These are phyloP conservation scores for Rallus limicola DNA, from an alignment of 2,113 vertebrate species.

Conservation along the genomic window DNA sequence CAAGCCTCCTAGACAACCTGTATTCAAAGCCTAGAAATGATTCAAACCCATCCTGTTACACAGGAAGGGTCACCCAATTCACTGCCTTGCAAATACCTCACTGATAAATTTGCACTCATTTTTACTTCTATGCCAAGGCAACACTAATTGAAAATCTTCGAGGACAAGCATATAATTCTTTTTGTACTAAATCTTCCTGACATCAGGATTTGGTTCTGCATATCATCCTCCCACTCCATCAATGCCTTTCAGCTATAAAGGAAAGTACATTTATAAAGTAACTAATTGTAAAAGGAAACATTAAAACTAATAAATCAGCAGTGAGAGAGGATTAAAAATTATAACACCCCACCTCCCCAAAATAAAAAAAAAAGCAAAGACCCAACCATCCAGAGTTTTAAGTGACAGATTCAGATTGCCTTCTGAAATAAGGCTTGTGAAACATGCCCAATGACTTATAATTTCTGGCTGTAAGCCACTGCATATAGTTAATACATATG, in stretches of 20 bases:
- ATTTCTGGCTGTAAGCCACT: conserved; percentile 10
- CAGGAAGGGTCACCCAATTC: neutral
- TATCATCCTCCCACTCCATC: neutral
- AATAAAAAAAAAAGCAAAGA: neutral
- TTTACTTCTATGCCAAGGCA: neutral
- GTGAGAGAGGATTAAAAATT: neutral
- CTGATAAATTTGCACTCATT: neutral
- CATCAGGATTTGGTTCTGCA: neutral
- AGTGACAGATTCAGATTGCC: neutral
- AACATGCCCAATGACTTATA: neutral
- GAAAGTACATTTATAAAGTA: neutral
- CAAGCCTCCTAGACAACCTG: neutral
- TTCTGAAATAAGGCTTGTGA: conserved; percentile 14
- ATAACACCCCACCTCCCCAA: no score
- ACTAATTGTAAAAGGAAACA: neutral
- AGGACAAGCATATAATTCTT: neutral
- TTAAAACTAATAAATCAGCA: neutral
- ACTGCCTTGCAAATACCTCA: neutral
- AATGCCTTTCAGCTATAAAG: neutral
- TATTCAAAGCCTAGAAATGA: neutral
- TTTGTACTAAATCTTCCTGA: neutral
- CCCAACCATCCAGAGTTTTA: neutral
- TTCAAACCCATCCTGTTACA: neutral
- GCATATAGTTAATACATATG: conserved; percentile 48
- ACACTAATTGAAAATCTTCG: neutral